These are phyloP conservation scores for Arge pagana DNA, from an alignment of 2,888 invertebrate genomes.

Conservation along the genomic window DNA sequence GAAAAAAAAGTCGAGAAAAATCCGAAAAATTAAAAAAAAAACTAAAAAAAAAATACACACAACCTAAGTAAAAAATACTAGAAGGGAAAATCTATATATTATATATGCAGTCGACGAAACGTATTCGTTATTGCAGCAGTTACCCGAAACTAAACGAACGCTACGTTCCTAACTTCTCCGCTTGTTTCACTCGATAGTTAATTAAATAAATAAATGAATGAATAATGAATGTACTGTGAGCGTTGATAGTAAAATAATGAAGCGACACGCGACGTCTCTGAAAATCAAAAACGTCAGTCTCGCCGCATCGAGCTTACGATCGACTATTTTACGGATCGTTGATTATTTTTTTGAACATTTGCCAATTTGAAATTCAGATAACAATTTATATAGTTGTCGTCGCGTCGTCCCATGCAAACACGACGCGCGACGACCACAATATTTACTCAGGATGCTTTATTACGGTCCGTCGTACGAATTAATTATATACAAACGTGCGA, in stretches of 20 bases:
- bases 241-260: no score
- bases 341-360: no score
- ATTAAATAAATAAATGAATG: constrained; percentile 29
- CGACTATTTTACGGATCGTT: no score
- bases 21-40: background rate
- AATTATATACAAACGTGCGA: constrained; percentile 45
- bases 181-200: constrained; percentile 39
- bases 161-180: constrained; percentile 44
- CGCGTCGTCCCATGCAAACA: constrained; percentile 50
- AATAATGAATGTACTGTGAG: no score
- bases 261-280: no score
- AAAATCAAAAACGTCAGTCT: constrained; percentile 45
- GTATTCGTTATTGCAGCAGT: constrained; percentile 33
- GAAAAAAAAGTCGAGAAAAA: background rate
- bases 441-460: constrained; percentile 60
- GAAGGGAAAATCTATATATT: background rate
- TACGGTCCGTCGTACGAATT: constrained; percentile 42
- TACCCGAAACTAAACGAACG: constrained; percentile 39
- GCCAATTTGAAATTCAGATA: constrained; percentile 19
- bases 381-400: no score
- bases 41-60: background rate
- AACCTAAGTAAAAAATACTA: background rate
- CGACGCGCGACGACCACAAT: constrained; percentile 57
- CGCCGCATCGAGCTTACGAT: no score
- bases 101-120: constrained; percentile 1